These are phyloP conservation scores for Cairina moschata DNA, from an alignment of 2,113 vertebrate genomes.

Conservation along the genomic window DNA sequence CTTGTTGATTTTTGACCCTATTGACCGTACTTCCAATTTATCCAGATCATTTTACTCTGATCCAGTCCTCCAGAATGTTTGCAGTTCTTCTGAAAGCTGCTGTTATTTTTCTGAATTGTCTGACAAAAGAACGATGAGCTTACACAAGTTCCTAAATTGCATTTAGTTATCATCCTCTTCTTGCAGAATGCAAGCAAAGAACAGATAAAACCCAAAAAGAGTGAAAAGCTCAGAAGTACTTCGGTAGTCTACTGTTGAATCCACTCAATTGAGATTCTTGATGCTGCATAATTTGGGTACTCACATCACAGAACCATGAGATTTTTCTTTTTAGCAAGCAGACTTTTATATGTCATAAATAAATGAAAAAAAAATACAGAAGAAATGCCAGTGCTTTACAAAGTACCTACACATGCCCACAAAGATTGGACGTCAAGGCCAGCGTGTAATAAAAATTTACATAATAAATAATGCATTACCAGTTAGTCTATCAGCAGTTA, in stretches of 20 bases:
- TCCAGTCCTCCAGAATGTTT: neutral
- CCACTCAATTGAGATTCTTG: neutral
- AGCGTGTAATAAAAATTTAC: neutral
- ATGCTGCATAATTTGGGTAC: neutral
- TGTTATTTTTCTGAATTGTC: neutral
- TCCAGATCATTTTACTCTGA: neutral
- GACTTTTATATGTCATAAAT: neutral
- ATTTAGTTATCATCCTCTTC: slow-evolving; percentile 2
- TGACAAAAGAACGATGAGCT: neutral
- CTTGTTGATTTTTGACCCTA: neutral
- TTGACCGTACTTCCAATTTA: neutral
- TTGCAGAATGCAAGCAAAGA: neutral
- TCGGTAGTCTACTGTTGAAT: neutral
- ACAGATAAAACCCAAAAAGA: neutral
- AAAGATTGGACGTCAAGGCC: neutral
- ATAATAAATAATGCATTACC: slow-evolving; percentile 19
- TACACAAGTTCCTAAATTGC: neutral
- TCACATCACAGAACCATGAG: neutral
- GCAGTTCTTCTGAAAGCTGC: neutral
- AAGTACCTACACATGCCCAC: neutral
- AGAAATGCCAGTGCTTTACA: neutral
- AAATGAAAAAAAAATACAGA: neutral
- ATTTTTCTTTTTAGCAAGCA: neutral
- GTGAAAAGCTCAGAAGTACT: neutral
- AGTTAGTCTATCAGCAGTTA: neutral